A percentile compares a stretch with the other conserved stretches of the same genome.
Conservation (phyloP, 2,888 invertebrate species). For the Cybosia mesomella region DNA sequence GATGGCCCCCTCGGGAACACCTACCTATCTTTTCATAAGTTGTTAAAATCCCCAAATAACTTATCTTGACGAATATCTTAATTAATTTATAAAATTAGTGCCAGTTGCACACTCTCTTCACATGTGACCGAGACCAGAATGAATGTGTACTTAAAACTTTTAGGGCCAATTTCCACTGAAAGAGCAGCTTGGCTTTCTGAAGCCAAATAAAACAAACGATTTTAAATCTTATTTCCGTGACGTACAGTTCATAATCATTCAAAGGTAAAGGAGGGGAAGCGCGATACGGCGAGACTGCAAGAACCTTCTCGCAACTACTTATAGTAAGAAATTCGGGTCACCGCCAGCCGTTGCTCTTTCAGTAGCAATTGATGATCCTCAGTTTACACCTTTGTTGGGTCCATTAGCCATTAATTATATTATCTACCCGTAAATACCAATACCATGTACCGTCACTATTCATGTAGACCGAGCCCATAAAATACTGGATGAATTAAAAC, state of each 20-base stretch:
- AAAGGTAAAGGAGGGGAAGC: too few species aligned
- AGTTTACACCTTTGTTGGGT: background rate
- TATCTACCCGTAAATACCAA: background rate
- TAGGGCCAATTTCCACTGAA: too few species aligned
- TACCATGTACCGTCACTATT: background rate
- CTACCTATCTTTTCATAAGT: conserved; percentile 8
- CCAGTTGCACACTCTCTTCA: background rate
- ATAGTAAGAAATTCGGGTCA: too few species aligned
- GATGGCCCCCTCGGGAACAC: too few species aligned
- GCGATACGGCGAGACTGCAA: too few species aligned
- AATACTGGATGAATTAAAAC: too few species aligned
- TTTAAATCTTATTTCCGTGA: too few species aligned
- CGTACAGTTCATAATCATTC: too few species aligned
- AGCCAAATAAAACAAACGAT: too few species aligned
- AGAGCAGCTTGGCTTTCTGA: too few species aligned
- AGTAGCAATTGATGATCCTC: background rate
- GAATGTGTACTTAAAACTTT: background rate
- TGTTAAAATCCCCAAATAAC: background rate
- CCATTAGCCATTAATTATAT: background rate
- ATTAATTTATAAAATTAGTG: background rate
- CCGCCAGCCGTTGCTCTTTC: too few species aligned
- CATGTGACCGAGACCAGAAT: background rate
- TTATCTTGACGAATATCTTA: conserved; percentile 1
- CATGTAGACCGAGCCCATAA: background rate
- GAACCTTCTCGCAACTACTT: too few species aligned